phyloP scores from a whole-genome alignment of 2,113 vertebrate genomes.

The Bombycilla garrulus region DNA sequence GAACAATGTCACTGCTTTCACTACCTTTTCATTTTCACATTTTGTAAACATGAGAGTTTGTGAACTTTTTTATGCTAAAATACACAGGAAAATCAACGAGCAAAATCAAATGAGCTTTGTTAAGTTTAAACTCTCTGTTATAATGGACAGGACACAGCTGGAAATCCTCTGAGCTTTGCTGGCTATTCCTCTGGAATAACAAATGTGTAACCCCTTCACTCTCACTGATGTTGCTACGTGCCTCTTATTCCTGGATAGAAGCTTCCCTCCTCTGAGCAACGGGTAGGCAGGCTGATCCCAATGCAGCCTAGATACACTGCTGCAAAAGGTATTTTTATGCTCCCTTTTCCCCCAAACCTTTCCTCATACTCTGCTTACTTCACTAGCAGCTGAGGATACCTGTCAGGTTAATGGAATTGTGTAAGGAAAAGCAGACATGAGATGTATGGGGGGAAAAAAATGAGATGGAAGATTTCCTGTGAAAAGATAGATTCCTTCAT shows the following conservation, averaged over 20 bases:
- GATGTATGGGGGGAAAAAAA: not conserved
- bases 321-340: not conserved
- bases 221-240: not conserved
- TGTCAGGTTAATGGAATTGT: not conserved
- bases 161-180: constrained; percentile 46
- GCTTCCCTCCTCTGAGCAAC: not conserved
- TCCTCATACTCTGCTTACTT: not conserved
- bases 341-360: not conserved
- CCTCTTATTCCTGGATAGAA: not conserved
- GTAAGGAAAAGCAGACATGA: not conserved
- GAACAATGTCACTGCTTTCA: not conserved
- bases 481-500: not conserved
- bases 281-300: not conserved
- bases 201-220: not conserved
- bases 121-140: constrained; percentile 5
- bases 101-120: constrained; percentile 36
- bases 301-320: not conserved
- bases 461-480: not conserved
- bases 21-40: not conserved
- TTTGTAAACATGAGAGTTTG: not conserved
- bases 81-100: constrained; percentile 26
- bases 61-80: constrained; percentile 37
- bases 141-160: constrained; percentile 28
- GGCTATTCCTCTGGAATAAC: constrained; percentile 26
- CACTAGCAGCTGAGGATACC: not conserved